Evolutionary conservation across 2,113 vertebrate genomes (phyloP).

Genomic region (Sinocyclocheilus anshuiensis): DNA sequence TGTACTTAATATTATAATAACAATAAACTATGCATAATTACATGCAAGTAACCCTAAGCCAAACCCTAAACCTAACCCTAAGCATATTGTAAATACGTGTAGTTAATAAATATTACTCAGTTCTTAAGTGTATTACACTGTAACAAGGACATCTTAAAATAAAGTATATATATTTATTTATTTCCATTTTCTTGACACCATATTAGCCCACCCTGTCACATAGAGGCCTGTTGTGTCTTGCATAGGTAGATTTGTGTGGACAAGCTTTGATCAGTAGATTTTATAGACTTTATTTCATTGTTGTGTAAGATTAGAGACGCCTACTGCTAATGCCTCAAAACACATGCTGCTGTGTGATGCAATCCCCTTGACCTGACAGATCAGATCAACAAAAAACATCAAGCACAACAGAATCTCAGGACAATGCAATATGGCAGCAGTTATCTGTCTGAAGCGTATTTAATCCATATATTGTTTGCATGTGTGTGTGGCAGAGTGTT

Average conservation of each 20-base stretch:
- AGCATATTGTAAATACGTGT: too few species aligned
- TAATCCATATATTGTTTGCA: slow-evolving; percentile 13
- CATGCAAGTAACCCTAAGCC: too few species aligned
- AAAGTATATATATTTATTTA: background rate
- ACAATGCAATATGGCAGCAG: background rate
- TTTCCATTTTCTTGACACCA: background rate
- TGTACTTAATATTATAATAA: too few species aligned
- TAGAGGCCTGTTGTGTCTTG: background rate
- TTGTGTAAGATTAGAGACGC: slow-evolving; percentile 21
- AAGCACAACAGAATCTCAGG: slow-evolving; percentile 17
- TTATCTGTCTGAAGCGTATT: background rate
- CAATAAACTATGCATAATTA: too few species aligned
- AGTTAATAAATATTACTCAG: too few species aligned
- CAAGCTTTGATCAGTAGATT: slow-evolving; percentile 30
- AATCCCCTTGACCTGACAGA: slow-evolving; percentile 14
- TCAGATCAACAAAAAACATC: slow-evolving; percentile 27
- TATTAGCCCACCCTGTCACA: background rate
- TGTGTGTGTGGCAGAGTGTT: slow-evolving; percentile 15
- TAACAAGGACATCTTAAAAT: too few species aligned
- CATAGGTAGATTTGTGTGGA: slow-evolving; percentile 16
- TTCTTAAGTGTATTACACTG: background rate
- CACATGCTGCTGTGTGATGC: slow-evolving; percentile 19
- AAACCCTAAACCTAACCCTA: too few species aligned
- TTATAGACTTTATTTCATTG: slow-evolving; percentile 11
- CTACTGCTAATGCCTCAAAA: slow-evolving; percentile 31